A percentile compares a stretch with the other conserved stretches of the same genome.
phyloP scores from a whole-genome alignment of 2,888 invertebrate species.

The Agrochola macilenta region DNA sequence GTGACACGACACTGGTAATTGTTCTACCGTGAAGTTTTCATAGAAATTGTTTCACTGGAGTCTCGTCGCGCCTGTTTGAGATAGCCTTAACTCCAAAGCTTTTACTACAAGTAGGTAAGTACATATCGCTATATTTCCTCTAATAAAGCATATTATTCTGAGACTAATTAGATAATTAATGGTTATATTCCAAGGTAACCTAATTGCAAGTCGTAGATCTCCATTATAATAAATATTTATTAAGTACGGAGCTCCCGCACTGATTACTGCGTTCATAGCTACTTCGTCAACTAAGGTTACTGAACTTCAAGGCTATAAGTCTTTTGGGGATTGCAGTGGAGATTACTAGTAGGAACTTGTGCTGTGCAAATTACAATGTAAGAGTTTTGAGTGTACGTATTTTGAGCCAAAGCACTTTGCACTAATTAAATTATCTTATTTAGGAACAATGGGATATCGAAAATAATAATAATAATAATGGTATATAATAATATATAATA shows the following conservation, averaged over 20 bases:
- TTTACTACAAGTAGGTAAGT: no score
- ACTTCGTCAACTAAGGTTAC: slow-evolving; percentile 11
- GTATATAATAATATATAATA: no score
- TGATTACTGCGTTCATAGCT: slow-evolving; percentile 17
- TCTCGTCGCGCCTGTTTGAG: no score
- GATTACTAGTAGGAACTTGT: background rate
- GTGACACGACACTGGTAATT: no score
- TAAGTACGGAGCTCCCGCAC: background rate
- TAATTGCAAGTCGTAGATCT: slow-evolving; percentile 32
- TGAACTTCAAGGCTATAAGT: slow-evolving; percentile 3
- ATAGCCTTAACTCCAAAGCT: no score
- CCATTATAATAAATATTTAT: slow-evolving; percentile 33
- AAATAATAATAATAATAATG: no score
- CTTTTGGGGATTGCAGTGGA: background rate
- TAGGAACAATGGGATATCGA: no score
- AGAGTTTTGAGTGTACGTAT: background rate
- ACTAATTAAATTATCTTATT: no score
- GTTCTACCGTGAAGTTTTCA: no score
- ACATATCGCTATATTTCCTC: background rate
- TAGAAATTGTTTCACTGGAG: no score
- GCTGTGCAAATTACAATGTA: background rate
- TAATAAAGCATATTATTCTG: slow-evolving; percentile 5
- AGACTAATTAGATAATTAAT: slow-evolving; percentile 30
- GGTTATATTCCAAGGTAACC: slow-evolving; percentile 18
- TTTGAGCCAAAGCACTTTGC: background rate